Percentiles rank a stretch among this genome's conserved stretches.
These are phyloP conservation scores for Paraplagusia blochii DNA, from an alignment of 2,113 vertebrate genomes.

Conservation along the genomic window DNA sequence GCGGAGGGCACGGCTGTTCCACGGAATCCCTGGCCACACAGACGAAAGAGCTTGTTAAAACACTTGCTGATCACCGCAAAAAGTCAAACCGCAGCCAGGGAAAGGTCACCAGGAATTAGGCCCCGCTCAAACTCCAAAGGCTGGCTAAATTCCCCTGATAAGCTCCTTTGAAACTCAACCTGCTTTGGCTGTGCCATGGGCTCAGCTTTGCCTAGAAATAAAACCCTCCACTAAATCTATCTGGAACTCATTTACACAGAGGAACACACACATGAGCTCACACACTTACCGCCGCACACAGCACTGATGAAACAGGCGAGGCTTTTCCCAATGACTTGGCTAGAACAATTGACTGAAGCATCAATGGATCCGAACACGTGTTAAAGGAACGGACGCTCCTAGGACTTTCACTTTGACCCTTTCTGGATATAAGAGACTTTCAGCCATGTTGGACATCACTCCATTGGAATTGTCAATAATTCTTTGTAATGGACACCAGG, in stretches of 20 bases:
- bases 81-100: conserved; percentile 79
- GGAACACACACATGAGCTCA: conserved; percentile 42
- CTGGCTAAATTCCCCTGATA: conserved; percentile 77
- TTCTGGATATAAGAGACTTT: conserved; percentile 55
- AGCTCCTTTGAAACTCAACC: conserved; percentile 78
- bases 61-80: conserved; percentile 78
- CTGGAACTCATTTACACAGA: conserved; percentile 74
- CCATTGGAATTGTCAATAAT: conserved; percentile 63
- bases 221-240: conserved; percentile 71
- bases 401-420: conserved; percentile 61
- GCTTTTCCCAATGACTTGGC: conserved; percentile 66
- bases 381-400: conserved; percentile 55
- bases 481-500: conserved; percentile 59
- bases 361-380: conserved; percentile 63
- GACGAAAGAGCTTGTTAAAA: conserved; percentile 79
- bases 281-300: conserved; percentile 50
- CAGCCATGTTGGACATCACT: conserved; percentile 59
- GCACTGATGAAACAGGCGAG: conserved; percentile 33
- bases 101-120: conserved; percentile 80
- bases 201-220: conserved; percentile 66
- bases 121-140: conserved; percentile 74
- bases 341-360: conserved; percentile 72
- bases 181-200: conserved; percentile 69
- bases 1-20: conserved; percentile 68
- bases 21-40: conserved; percentile 77